phyloP scores from a whole-genome alignment of 2,888 invertebrate species.

The Bugula neritina region DNA sequence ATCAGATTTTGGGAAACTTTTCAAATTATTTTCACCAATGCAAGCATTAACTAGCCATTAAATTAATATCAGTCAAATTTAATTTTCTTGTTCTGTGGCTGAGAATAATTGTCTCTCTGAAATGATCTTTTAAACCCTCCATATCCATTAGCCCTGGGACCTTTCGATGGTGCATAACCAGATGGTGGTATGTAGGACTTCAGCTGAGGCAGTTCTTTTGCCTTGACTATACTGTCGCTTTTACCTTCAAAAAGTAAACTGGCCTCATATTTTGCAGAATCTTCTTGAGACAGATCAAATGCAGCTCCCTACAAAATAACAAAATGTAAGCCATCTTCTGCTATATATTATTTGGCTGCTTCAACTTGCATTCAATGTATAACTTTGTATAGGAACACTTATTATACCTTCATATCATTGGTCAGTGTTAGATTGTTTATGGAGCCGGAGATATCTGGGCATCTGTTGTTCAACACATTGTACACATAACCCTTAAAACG shows the following conservation, averaged over 20 bases:
- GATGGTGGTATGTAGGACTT: conserved; percentile 28
- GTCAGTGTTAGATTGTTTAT: conserved; percentile 27
- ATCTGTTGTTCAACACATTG: conserved; percentile 6
- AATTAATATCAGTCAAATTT: conserved; percentile 13
- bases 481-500: conserved; percentile 29
- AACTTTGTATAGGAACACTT: no score
- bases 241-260: background rate
- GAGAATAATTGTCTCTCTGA: background rate
- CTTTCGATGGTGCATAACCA: background rate
- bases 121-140: conserved; percentile 14
- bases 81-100: background rate
- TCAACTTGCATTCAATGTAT: no score
- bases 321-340: no score
- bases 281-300: conserved; percentile 43
- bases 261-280: conserved; percentile 34
- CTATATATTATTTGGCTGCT: no score
- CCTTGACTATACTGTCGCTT: conserved; percentile 37
- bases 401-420: conserved; percentile 28
- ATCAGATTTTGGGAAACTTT: no score
- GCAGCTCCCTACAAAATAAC: conserved; percentile 38
- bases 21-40: no score
- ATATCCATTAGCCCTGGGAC: background rate
- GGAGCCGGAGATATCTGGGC: conserved; percentile 9
- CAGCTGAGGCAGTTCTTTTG: conserved; percentile 43
- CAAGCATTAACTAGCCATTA: no score